Evolutionary conservation across 2,888 invertebrate species (phyloP), one percentile per base, ranked within the genome.

Genomic region (Callinectes sapidus): DNA sequence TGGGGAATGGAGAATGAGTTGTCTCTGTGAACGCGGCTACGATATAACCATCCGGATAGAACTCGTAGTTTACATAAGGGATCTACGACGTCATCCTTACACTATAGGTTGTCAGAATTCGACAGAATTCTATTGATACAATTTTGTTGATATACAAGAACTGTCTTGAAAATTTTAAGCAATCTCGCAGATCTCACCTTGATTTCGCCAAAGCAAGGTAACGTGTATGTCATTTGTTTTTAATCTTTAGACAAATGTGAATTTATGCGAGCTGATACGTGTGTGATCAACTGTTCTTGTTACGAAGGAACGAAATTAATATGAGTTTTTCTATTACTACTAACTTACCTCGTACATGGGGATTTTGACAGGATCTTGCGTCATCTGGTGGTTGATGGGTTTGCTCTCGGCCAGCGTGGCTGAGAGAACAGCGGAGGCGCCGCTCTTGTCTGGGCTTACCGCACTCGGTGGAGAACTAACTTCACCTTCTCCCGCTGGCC

Each of bases 331-430:
- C n/a, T 71, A 71, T 42, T 2, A 39, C 10, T n/a, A 16, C 10
- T 13, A 5, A 55, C 93, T 93, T 55, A 94, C 94, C 91, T 94
- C 94, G 39, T 92, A 94, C 54, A 94, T 35, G 18, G 94, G 94
- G 28, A 94, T 92, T 90, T 92, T 92, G n/a, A 88, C 81, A 10
- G 89, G 91, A 16, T 91, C 92, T 87, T 55, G 85, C 71, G 85
- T 91, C 81, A 77, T 61, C 18, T 61, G 90, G 89, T 90, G 90
- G 71, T 87, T 90, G 18, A 92, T 61, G 35, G 93, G 91, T 55
- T 89, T 92, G 35, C 87, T 90, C 23, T 94, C 94, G 54, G 94
- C 94, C 23, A 94, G 54, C 18, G 94, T 91, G 23, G 94, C 94
- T n/a, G 90, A 81, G n/a, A 86, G 88, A 5, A 94, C 94, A 48